A percentile compares a stretch with the other conserved stretches of the same genome.
phyloP scores from a whole-genome alignment of 2,113 vertebrate genomes.

The Otolemur garnettii region DNA sequence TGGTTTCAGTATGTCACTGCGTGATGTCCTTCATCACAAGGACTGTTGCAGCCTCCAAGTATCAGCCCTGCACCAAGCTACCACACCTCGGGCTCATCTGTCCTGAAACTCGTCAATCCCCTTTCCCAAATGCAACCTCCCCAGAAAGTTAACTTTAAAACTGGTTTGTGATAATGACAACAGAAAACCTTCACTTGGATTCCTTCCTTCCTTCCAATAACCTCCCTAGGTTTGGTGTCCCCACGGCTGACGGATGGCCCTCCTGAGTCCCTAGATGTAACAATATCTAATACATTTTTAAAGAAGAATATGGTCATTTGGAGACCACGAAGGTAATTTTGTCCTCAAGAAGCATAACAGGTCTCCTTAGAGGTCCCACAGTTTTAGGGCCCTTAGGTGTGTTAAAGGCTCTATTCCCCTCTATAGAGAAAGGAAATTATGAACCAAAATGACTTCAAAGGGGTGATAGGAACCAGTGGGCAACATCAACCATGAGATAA shows the following conservation, averaged over 20 bases:
- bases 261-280: neutral
- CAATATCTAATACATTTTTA: conserved; percentile 43
- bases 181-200: conserved; percentile 62
- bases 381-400: conserved; percentile 30
- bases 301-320: conserved; percentile 56
- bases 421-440: conserved; percentile 43
- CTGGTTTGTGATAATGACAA: conserved; percentile 49
- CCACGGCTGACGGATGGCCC: neutral
- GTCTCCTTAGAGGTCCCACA: conserved; percentile 9
- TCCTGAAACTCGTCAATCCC: neutral
- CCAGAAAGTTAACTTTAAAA: conserved; percentile 63
- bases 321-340: neutral
- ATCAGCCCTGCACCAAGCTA: conserved; percentile 65
- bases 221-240: conserved; percentile 6
- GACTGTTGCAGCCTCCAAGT: conserved; percentile 67
- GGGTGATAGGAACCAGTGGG: neutral
- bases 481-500: conserved; percentile 44
- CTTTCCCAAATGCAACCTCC: conserved; percentile 43
- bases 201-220: conserved; percentile 61
- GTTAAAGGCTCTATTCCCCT: conserved; percentile 60
- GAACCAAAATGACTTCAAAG: conserved; percentile 43
- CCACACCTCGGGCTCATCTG: conserved; percentile 50
- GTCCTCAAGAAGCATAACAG: conserved; percentile 23
- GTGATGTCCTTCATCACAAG: conserved; percentile 63
- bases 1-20: conserved; percentile 74